Evolutionary conservation across 2,797 vertebrate genomes (phyloP), one percentile per base, ranked within the genome.

Genomic region (Balearica regulorum): DNA sequence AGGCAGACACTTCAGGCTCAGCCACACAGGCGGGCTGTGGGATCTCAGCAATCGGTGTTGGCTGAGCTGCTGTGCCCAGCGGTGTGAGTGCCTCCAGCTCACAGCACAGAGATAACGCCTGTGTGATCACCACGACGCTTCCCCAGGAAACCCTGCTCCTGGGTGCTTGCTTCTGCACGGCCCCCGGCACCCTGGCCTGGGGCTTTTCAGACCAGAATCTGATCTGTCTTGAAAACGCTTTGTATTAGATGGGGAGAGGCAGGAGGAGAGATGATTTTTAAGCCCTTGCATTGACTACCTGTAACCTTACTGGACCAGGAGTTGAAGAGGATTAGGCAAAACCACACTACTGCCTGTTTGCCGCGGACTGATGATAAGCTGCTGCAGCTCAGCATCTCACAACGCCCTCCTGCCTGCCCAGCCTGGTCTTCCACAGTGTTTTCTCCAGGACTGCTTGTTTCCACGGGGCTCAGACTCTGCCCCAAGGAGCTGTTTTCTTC

Each of bases 131-230:
- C 1, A 0, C 2, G 0, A 1, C 2, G 6, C 77, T 43, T 41
- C 43, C 49, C 0, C 0, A 64, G 78, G 57, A 41, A 11, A 44
- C 5, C 70, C 55, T 39, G 24, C 4, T 35, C 18, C 53, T 33
- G 70, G 31, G 13, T 8, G 33, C 20, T 46, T 12, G 0, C 4
- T 44, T 37, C 39, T 31, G 29, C 71, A 10, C 0, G 0, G 18
- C 21, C 29, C 62, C 31, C 1, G 3, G 3, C 84, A 58, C 49
- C 46, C 25, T 12, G 39, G 9, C 1, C 15, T 37, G 6, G 26
- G 44, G 53, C 17, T 44, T 19, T 37, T 57, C 44, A 24, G 18
- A 5, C 2, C 37, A 60, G 17, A 48, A 25, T 9, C 37, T 8
- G 22, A 1, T 24, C 20, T 76, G 81, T 28, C 46, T 83, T 48